Evolutionary conservation across 2,797 vertebrate genomes (phyloP).

Genomic region (Moxostoma hubbsi): DNA sequence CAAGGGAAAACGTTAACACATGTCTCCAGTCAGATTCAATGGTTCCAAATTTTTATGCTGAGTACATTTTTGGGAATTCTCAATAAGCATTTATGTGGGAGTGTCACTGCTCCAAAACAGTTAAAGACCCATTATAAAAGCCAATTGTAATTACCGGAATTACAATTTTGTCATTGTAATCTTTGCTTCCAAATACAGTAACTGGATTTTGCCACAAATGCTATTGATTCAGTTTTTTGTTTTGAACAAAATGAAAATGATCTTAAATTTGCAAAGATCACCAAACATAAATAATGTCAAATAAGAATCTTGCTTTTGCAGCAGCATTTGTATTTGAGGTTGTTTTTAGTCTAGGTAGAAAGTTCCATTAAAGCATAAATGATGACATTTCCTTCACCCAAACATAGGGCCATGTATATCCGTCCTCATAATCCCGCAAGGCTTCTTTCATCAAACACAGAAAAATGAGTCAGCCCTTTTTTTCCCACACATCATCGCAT

Average conservation of each 20-base stretch:
- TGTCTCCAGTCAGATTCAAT: no score
- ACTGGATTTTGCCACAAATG: no score
- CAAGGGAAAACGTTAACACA: no score
- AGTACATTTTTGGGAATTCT: no score
- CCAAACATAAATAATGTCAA: background rate
- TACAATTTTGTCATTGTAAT: background rate
- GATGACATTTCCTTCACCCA: slow-evolving; percentile 23
- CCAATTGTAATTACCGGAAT: background rate
- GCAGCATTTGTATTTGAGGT: slow-evolving; percentile 13
- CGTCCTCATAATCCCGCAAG: slow-evolving; percentile 54
- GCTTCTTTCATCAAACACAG: slow-evolving; percentile 44
- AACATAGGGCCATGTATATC: slow-evolving; percentile 39
- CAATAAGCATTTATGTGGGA: no score
- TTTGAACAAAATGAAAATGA: no score
- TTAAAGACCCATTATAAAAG: slow-evolving; percentile 4
- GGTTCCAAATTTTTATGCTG: no score
- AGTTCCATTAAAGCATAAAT: slow-evolving; percentile 36
- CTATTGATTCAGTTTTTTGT: no score
- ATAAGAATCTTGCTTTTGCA: slow-evolving; percentile 4
- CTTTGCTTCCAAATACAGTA: no score
- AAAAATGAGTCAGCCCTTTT: slow-evolving; percentile 51
- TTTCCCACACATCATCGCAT: slow-evolving; percentile 52
- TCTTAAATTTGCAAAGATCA: background rate
- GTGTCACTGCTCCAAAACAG: background rate
- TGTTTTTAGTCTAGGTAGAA: slow-evolving; percentile 5